Base-by-base conservation (phyloP, 2,888 invertebrate species). In the Lasioglossum leucozonium region DNA sequence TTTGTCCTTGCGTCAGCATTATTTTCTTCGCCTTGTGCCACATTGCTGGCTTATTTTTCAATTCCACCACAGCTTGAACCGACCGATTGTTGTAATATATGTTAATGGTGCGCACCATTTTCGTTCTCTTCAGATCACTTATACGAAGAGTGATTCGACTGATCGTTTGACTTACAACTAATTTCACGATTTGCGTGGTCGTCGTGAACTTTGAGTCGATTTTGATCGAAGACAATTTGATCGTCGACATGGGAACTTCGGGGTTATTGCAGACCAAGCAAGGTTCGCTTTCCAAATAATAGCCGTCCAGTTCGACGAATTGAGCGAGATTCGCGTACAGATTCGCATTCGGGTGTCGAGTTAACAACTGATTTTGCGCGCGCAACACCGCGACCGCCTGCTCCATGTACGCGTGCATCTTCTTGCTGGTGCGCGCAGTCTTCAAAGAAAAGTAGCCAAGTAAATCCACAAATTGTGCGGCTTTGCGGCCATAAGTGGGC, bases 191-290 rank as follows among this genome's bases (percentile, higher is more conserved):
- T 96, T 99, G 99, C 0, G 99, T 99, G 16, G 98, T 99, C 1
- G 99, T 99, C 5, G 99, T 99, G 95, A 99, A 99, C 95, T 99
- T 99, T 1, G 99, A 99, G 95, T 99, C 99, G 84, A 97, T 97
- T 96, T 99, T 99, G 84, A 99, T 98, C 0, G 99, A 97, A 0
- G 98, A 98, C 79, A 99, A 95, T 95, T 99, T 99, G 89, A 99
- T 98, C 79, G 97, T 98, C 0, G 98, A 96, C 96, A 98, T 97
- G 0, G 99, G 97, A 30, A 99, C 98, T 95, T 99, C 99, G 0
- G 99, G 99, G 95, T 99, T 99, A 95, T 99, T 99, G 95, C 99
- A 99, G 0, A 99, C 99, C 81, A 99, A 96, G 93, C 99, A 99
- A 0, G 99, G 99, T 94, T 99, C 99, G 37, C 98, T 98, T 95